Percentiles rank a stretch among this genome's conserved stretches.
Evolutionary conservation across 2,113 vertebrate genomes (phyloP).

Genomic region (Canis aureus): DNA sequence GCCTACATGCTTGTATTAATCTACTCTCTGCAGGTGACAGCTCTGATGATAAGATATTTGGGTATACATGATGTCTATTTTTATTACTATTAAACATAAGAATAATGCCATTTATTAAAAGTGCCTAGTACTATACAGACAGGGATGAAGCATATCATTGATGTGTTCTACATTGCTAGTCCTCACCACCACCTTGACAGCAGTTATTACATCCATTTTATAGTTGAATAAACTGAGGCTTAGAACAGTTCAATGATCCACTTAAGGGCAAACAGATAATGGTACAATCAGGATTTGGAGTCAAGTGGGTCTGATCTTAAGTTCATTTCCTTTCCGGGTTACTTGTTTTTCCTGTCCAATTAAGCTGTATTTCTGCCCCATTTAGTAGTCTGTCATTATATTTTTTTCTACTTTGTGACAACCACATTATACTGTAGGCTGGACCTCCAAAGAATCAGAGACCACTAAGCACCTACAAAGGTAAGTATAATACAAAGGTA

Average conservation of each 20-base stretch:
- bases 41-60: not conserved
- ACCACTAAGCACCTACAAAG: not conserved
- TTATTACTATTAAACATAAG: not conserved
- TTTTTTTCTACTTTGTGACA: not conserved
- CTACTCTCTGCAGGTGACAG: not conserved
- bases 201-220: not conserved
- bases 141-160: not conserved
- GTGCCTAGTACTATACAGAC: not conserved
- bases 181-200: not conserved
- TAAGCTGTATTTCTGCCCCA: not conserved
- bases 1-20: not conserved
- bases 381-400: not conserved
- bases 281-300: not conserved
- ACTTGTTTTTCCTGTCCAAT: not conserved
- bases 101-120: not conserved
- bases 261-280: not conserved
- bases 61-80: not conserved
- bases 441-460: not conserved
- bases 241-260: not conserved
- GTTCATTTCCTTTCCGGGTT: not conserved
- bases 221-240: not conserved
- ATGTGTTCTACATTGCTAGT: not conserved
- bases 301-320: not conserved
- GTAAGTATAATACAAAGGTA: not conserved
- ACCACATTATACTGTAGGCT: not conserved